These are phyloP conservation scores for Euura saliciscinereae DNA, from an alignment of 1,140 invertebrate genomes.

Conservation along the genomic window DNA sequence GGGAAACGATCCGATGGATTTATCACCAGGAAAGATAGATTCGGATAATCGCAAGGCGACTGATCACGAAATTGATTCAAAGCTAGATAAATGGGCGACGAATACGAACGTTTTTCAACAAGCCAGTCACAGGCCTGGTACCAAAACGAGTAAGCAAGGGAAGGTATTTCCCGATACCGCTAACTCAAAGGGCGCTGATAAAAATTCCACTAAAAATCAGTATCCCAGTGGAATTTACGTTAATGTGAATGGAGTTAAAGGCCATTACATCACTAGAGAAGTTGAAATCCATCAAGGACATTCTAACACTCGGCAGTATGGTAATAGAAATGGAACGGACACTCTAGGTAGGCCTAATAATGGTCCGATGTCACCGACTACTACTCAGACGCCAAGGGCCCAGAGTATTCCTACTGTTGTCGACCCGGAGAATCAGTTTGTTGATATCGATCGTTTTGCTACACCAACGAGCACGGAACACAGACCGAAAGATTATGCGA, in stretches of 20 bases:
- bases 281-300: constrained; percentile 41
- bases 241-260: constrained; percentile 33
- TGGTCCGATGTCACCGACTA: neutral
- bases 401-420: too few relatives aligned
- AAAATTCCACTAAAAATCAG: constrained; percentile 19
- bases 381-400: too few relatives aligned
- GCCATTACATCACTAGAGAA: constrained; percentile 38
- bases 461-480: too few relatives aligned
- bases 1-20: neutral
- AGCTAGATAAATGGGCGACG: constrained; percentile 31
- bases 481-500: neutral
- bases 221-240: constrained; percentile 35
- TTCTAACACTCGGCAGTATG: constrained; percentile 26
- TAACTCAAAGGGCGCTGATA: neutral
- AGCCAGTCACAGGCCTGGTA: constrained; percentile 18
- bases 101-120: constrained; percentile 29
- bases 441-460: too few relatives aligned
- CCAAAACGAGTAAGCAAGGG: constrained; percentile 16
- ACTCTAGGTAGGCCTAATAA: neutral
- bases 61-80: constrained; percentile 27
- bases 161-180: neutral
- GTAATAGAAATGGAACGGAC: neutral
- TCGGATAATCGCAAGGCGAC: neutral
- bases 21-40: neutral
- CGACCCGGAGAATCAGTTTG: too few relatives aligned